phyloP scores from a whole-genome alignment of 2,113 vertebrate species.

The Mungos mungo region DNA sequence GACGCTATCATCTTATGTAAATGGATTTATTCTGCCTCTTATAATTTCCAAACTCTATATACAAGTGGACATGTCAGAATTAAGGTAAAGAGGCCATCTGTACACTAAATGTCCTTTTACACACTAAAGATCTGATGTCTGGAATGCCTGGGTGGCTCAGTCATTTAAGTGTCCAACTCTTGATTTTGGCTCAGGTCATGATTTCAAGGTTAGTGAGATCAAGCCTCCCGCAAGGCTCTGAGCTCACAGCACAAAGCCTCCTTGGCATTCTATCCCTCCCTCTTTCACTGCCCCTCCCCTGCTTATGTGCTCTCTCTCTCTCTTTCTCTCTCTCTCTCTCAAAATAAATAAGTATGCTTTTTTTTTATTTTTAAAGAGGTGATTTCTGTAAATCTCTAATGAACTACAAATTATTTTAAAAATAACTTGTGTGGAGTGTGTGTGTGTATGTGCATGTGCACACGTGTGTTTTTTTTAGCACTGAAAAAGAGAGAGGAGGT shows the following conservation, averaged over 20 bases:
- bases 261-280: no score
- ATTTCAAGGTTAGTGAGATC: no score
- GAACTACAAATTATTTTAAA: slow-evolving; percentile 15
- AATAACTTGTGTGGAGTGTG: background rate
- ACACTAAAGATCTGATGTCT: background rate
- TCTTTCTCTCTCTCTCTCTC: no score
- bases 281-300: no score
- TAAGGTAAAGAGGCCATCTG: background rate
- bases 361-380: background rate
- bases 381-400: background rate
- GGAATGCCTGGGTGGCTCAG: no score
- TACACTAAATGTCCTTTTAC: background rate
- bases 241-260: no score
- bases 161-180: no score
- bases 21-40: background rate
- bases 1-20: background rate
- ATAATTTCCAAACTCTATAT: background rate
- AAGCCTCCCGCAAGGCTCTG: no score
- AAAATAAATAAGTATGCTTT: no score
- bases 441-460: background rate
- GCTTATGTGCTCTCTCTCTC: no score
- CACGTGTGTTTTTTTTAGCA: background rate
- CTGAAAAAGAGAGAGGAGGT: background rate
- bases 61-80: background rate
- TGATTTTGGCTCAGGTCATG: no score